A percentile compares a stretch with the other conserved stretches of the same genome.
These are phyloP conservation scores for Sminthurinus signatus DNA, from an alignment of 1,140 invertebrate genomes.

Conservation along the genomic window DNA sequence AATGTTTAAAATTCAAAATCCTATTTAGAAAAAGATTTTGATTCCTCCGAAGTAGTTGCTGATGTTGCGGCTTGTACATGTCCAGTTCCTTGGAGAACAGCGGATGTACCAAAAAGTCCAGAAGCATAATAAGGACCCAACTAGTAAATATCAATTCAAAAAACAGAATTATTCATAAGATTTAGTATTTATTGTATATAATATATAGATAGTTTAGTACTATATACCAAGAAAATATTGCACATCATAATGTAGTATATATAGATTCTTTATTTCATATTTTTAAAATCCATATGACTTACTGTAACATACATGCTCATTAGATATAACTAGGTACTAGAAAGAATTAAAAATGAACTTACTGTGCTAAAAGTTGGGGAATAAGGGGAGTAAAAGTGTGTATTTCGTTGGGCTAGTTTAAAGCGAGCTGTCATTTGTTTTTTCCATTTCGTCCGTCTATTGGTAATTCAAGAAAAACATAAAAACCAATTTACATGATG, in stretches of 20 bases:
- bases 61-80: too few relatives aligned
- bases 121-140: conserved; percentile 28
- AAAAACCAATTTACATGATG: too few relatives aligned
- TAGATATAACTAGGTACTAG: not conserved
- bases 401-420: conserved; percentile 78
- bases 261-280: too few relatives aligned
- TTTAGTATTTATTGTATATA: too few relatives aligned
- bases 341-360: conserved; percentile 14
- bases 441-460: conserved; percentile 96
- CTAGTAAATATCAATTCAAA: not conserved
- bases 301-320: not conserved
- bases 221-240: too few relatives aligned
- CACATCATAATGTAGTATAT: too few relatives aligned
- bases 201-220: too few relatives aligned
- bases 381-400: conserved; percentile 50
- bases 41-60: too few relatives aligned
- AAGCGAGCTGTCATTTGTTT: conserved; percentile 83
- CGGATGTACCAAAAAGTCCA: conserved; percentile 17
- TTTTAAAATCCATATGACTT: not conserved
- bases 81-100: too few relatives aligned
- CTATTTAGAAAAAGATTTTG: not conserved
- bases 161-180: not conserved
- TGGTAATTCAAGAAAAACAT: too few relatives aligned
- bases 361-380: conserved; percentile 37
- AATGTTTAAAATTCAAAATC: too few relatives aligned